A percentile compares a stretch with the other conserved stretches of the same genome.
phyloP scores from a whole-genome alignment of 2,113 vertebrate species.

The Tetrao urogallus region DNA sequence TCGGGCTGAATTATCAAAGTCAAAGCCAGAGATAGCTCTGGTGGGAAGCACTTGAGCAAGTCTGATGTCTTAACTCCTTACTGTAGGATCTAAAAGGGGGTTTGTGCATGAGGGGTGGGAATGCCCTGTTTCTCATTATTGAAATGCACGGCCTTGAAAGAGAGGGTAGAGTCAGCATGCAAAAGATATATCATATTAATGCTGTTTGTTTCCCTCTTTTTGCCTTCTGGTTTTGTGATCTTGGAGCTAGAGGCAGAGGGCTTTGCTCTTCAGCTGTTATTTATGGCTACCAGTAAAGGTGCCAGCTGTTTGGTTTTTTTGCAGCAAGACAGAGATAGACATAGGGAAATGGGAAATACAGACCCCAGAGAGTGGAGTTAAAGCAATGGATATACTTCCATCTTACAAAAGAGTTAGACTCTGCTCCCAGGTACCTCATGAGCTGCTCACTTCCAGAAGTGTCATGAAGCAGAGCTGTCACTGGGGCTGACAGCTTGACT shows the following conservation, averaged over 20 bases:
- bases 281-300: background rate
- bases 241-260: background rate
- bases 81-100: constrained; percentile 38
- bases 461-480: background rate
- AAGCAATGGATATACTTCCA: background rate
- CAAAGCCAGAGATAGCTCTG: constrained; percentile 37
- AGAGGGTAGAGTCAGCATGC: background rate
- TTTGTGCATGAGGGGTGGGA: background rate
- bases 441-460: background rate
- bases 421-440: background rate
- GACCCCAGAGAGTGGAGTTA: background rate
- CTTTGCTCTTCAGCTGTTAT: background rate
- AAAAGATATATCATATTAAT: background rate
- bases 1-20: constrained; percentile 22
- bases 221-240: background rate
- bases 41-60: constrained; percentile 29
- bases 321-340: background rate
- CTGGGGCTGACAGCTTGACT: background rate
- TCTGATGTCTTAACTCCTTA: constrained; percentile 23
- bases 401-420: background rate
- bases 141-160: constrained; percentile 9
- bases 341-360: background rate
- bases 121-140: constrained; percentile 55
- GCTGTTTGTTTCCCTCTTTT: background rate
- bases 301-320: background rate